These are phyloP conservation scores for Agrotis ipsilon DNA, from an alignment of 2,888 invertebrate species.

Conservation along the genomic window DNA sequence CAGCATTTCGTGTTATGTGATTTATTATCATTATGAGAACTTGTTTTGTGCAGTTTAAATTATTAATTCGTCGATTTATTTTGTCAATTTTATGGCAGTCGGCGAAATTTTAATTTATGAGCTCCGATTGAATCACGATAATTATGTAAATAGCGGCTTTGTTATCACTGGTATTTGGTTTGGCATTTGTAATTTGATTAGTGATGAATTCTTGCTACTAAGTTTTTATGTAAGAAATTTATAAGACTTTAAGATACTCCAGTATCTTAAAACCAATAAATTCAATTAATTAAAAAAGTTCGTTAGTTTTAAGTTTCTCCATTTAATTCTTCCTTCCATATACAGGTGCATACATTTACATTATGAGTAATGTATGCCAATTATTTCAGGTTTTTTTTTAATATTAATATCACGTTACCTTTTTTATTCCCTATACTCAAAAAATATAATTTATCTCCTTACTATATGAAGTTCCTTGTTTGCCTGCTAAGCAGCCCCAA, in stretches of 20 bases:
- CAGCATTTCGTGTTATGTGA: constrained; percentile 55
- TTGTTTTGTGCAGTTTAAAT: constrained; percentile 37
- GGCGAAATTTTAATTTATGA: constrained; percentile 48
- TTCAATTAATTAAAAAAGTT: too few species aligned
- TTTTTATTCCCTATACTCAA: constrained; percentile 16
- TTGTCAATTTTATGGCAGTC: constrained; percentile 41
- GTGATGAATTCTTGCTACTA: not conserved
- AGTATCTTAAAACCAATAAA: too few species aligned
- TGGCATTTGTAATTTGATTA: constrained; percentile 18
- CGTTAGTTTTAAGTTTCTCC: not conserved
- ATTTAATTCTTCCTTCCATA: not conserved
- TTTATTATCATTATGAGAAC: constrained; percentile 52
- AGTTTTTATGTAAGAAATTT: too few species aligned
- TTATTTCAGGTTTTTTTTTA: not conserved
- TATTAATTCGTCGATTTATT: constrained; percentile 49
- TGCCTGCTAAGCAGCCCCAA: constrained; percentile 18
- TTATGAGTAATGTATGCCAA: not conserved
- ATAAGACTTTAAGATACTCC: too few species aligned
- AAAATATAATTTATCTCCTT: constrained; percentile 35
- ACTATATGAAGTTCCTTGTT: constrained; percentile 18
- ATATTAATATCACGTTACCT: constrained; percentile 37
- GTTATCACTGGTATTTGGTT: constrained; percentile 16
- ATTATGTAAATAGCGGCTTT: constrained; percentile 31
- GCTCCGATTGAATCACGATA: constrained; percentile 43
- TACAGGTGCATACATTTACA: not conserved